These are phyloP conservation scores for Ciona savignyi DNA, from an alignment of 23 tunicate genomes.

Conservation along the genomic window DNA sequence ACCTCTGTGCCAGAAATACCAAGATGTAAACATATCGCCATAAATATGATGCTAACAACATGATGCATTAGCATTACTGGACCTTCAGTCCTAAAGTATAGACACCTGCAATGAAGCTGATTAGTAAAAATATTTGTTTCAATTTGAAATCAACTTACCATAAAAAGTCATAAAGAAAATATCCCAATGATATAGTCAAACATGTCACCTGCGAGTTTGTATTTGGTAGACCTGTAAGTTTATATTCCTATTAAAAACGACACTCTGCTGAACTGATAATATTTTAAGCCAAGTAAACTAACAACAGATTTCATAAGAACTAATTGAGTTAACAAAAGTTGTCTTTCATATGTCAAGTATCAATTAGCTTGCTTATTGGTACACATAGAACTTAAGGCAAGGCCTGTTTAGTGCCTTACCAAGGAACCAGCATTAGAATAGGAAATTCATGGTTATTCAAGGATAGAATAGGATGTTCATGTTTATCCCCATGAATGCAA, in stretches of 20 bases:
- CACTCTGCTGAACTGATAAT: background rate
- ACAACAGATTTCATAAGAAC: no score
- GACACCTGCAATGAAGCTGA: constrained; percentile 30
- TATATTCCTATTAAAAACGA: background rate
- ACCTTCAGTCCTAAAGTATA: constrained; percentile 64
- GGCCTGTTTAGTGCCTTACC: no score
- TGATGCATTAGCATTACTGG: constrained; percentile 66
- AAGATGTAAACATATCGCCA: constrained; percentile 30
- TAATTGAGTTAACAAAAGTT: no score
- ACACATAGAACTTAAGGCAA: no score
- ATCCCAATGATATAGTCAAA: constrained; percentile 49
- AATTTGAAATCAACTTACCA: constrained; percentile 23
- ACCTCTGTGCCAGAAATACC: constrained; percentile 67
- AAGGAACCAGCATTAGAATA: no score
- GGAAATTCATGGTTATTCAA: background rate
- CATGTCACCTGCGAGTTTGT: constrained; percentile 16
- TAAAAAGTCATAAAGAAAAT: constrained; percentile 59
- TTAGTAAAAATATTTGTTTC: background rate
- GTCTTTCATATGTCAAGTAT: no score
- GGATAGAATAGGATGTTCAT: no score
- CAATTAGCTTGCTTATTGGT: no score
- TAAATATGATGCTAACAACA: constrained; percentile 51
- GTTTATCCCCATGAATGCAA: no score
- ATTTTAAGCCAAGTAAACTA: no score
- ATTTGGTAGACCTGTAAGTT: constrained; percentile 41